Evolutionary conservation across 2,113 vertebrate genomes (phyloP), one percentile per base, ranked within the genome.

Genomic region (Hemicordylus capensis): DNA sequence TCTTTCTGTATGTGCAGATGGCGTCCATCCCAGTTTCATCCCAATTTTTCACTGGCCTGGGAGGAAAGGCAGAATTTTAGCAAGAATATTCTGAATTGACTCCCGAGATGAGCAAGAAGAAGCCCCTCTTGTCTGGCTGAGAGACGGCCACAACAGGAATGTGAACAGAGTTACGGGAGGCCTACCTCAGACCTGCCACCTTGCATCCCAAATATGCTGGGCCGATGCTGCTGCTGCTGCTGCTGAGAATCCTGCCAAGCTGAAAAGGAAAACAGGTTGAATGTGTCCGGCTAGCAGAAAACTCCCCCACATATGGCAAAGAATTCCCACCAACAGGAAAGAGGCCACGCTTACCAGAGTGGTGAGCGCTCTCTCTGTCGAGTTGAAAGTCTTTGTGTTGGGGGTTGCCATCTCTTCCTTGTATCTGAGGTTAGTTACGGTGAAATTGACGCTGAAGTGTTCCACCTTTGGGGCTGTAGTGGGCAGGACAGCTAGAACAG

Each of bases 171-270:
- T 64, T n/a, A 4, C 5, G 12, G 39, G 14, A n/a, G 3, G 85
- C 86, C 91, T 74, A 96, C 95, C 93, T 92, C 83, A 96, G 93
- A 72, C 85, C 83, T 0, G 0, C 37, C n/a, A 92, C 77, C 48
- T 15, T 82, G 87, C 95, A 96, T 44, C 80, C 86, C 12, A 39
- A 75, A 80, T 91, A 94, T 58, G 64, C 59, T 31, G 88, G 86
- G 34, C 92, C 90, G 46, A 94, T 39, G 77, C 87, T 95, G 90
- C 90, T 96, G 77, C 87, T 95, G 90, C 90, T 96, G 22, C 81
- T 94, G 80, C 24, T 87, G 44, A 96, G 72, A 34, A 96, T 80
- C 34, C 88, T 4, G 2, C 73, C 54, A 56, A 95, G 78, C 96
- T 96, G 89, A 5, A 15, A 87, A 94, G 63, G 39, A 70, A 91